A percentile compares a stretch with the other conserved stretches of the same genome.
phyloP scores from a whole-genome alignment of 2,113 vertebrate genomes.

The Sminthopsis crassicaudata region DNA sequence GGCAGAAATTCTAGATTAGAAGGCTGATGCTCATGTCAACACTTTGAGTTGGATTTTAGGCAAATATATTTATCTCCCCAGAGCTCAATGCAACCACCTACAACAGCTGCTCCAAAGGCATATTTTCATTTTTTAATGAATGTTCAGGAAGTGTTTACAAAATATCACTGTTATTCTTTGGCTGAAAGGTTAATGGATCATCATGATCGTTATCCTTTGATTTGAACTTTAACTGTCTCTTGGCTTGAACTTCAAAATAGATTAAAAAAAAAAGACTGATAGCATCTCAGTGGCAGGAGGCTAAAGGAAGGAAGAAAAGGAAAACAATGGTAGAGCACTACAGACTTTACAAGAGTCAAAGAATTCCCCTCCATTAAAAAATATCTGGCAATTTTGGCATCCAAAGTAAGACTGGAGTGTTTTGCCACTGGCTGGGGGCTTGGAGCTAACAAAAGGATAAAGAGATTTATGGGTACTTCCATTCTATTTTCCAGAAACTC shows the following conservation, averaged over 20 bases:
- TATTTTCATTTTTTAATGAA: constrained; percentile 12
- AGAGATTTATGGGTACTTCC: neutral
- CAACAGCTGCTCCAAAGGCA: neutral
- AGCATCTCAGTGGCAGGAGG: neutral
- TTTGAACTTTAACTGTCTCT: neutral
- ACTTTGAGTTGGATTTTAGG: neutral
- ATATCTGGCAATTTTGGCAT: neutral
- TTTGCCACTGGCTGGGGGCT: neutral
- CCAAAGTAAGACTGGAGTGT: neutral
- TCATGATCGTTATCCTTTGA: neutral
- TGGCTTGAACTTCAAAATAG: neutral
- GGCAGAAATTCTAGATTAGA: neutral
- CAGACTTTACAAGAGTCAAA: constrained; percentile 20
- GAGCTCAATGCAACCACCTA: neutral
- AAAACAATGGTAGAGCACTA: neutral
- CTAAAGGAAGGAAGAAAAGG: constrained; percentile 28
- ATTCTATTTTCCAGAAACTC: neutral
- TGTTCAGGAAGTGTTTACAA: neutral
- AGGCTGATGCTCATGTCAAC: neutral
- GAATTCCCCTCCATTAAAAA: neutral
- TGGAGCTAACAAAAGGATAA: neutral
- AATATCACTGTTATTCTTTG: neutral
- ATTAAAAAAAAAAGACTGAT: rapidly evolving
- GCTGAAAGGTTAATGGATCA: neutral
- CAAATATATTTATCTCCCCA: neutral